phyloP scores from a whole-genome alignment of 2,113 vertebrate genomes.

The Coreoperca whiteheadi region DNA sequence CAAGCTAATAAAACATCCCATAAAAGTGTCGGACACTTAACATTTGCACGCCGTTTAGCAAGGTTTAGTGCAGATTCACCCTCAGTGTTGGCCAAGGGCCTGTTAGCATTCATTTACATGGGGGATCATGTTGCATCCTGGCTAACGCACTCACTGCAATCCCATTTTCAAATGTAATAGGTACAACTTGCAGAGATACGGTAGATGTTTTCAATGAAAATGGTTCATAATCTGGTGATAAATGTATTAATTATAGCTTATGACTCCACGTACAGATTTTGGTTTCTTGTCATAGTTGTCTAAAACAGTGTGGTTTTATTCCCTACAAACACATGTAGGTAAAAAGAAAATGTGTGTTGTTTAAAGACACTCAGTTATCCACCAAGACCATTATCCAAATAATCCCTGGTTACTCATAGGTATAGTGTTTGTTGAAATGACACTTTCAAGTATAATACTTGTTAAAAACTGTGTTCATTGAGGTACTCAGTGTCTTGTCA shows the following conservation, averaged over 20 bases:
- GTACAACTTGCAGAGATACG: not conserved
- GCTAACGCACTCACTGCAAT: not conserved
- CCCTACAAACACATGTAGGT: not conserved
- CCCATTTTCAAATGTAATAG: not conserved
- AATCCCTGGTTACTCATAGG: not conserved
- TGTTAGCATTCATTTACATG: not conserved
- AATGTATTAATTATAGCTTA: not conserved
- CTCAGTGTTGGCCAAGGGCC: not conserved
- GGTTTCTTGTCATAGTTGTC: not conserved
- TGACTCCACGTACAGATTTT: not conserved
- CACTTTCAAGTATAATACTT: slow-evolving; percentile 6
- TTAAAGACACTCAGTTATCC: not conserved
- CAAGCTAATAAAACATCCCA: not conserved
- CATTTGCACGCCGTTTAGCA: not conserved
- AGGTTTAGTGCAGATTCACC: not conserved
- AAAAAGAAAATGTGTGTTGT: not conserved
- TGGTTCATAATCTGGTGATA: not conserved
- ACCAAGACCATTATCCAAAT: not conserved
- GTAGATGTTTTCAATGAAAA: not conserved
- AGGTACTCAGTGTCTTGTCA: slow-evolving; percentile 2
- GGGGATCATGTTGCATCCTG: not conserved
- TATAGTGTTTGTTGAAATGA: not conserved
- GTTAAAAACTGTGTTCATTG: not conserved
- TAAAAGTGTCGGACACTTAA: not conserved
- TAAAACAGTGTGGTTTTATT: not conserved